Base-by-base conservation (phyloP, 2,113 vertebrate genomes). In the Cairina moschata region DNA sequence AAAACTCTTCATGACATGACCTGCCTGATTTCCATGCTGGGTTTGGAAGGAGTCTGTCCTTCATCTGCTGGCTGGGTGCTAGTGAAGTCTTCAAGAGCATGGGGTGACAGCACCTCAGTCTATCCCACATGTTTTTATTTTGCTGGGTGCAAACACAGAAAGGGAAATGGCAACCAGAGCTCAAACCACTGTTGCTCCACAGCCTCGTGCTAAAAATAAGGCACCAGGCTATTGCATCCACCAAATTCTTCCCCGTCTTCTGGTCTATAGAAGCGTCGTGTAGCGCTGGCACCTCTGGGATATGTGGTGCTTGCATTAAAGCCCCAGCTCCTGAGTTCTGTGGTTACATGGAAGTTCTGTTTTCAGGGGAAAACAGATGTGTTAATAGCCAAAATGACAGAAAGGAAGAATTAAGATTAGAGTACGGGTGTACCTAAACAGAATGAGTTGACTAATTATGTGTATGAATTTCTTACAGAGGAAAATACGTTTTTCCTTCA, bases 101-200 rank as follows among this genome's bases (percentile, higher is more conserved):
- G 59, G 75, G 25, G 25, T 88, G 68, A 48, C 71, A 87, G 58
- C 6, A 3, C 11, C 40, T 85, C 79, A 87, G 87, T 32, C 13
- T 42, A 32, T 83, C 58, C 54, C 54, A 42, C 58, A 55, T 52
- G 54, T 32, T 66, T 89, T 95, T 75, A 65, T 82, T 93, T 87
- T 56, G 42, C 54, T 75, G 62, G 66, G 15, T 86, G 40, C 56
- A 72, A 74, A 46, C 40, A 56, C 38, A 44, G 86, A 65, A 80
- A 89, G 77, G 89, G 84, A 96, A 95, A 76, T 54, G 44, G 73
- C 69, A 91, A 52, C 74, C 8, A 5, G 86, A 92, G 77, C 86
- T 93, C 86, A 54, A 54, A 54, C 84, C 90, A 91, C 87, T 25
- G 21, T 26, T 25, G 56, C 81, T 89, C 58, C 65, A 65, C 5